Conservation (phyloP, 2,888 invertebrate genomes). For the Resseliella maxima region DNA sequence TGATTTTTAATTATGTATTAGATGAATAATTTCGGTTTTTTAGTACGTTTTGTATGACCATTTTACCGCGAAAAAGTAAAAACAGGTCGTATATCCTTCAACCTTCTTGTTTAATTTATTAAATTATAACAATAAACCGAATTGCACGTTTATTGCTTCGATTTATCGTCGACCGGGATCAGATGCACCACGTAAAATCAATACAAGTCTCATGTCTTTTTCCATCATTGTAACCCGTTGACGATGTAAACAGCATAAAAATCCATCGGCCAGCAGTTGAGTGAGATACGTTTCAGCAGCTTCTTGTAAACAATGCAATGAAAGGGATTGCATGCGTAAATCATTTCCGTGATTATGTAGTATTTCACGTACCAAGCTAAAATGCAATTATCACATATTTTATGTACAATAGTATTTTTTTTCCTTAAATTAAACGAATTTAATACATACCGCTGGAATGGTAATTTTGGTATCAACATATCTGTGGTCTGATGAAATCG, state of each 20-base stretch:
- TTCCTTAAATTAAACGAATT: too few species aligned
- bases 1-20: too few species aligned
- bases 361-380: too few species aligned
- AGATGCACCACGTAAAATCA: conserved; percentile 65
- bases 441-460: conserved; percentile 20
- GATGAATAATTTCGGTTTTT: too few species aligned
- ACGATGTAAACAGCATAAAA: conserved; percentile 67
- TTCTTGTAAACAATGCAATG: conserved; percentile 69
- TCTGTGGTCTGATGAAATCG: neutral
- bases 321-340: conserved; percentile 63
- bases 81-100: too few species aligned
- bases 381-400: too few species aligned
- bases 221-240: conserved; percentile 68
- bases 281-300: conserved; percentile 69
- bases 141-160: too few species aligned
- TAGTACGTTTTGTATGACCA: too few species aligned
- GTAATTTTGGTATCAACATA: neutral
- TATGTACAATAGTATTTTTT: too few species aligned
- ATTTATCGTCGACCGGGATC: conserved; percentile 6
- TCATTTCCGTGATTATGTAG: neutral
- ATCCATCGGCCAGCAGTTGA: conserved; percentile 69
- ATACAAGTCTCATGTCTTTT: conserved; percentile 68
- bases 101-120: too few species aligned
- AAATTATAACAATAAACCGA: too few species aligned
- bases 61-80: too few species aligned